These are phyloP conservation scores for Cotesia vestalis DNA, from an alignment of 1,140 invertebrate species.

Conservation along the genomic window DNA sequence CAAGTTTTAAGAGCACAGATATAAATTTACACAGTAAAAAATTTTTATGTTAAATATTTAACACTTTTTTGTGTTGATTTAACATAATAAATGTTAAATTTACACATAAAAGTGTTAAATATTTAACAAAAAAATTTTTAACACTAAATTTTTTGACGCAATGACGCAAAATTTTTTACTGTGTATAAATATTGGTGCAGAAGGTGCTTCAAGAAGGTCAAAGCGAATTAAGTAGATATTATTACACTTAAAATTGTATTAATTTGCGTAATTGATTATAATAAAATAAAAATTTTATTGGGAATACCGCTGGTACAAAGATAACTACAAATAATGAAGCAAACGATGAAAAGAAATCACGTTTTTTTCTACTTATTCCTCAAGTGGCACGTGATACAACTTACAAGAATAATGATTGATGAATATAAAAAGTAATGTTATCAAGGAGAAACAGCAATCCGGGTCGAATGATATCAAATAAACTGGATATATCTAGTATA, in stretches of 20 bases:
- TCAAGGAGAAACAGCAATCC: conserved; percentile 48
- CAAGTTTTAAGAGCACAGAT: background rate
- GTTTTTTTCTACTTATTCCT: conserved; percentile 12
- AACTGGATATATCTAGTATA: conserved; percentile 52
- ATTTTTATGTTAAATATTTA: too few species aligned
- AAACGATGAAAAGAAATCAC: background rate
- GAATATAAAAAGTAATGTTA: conserved; percentile 36
- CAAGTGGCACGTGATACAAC: conserved; percentile 24
- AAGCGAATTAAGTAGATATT: background rate
- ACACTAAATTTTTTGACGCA: too few species aligned
- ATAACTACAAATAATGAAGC: background rate
- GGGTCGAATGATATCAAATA: conserved; percentile 55
- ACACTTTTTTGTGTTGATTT: too few species aligned
- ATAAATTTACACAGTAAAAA: background rate
- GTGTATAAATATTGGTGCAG: conserved; percentile 1
- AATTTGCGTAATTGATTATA: background rate
- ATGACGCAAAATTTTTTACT: too few species aligned
- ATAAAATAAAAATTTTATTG: background rate
- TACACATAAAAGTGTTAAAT: too few species aligned
- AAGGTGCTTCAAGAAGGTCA: conserved; percentile 10
- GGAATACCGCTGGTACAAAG: too few species aligned
- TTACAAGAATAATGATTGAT: conserved; percentile 21
- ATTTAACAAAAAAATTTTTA: too few species aligned
- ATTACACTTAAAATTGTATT: background rate
- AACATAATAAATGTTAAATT: too few species aligned